phyloP scores from a whole-genome alignment of 2,797 vertebrate genomes.

The Lutjanus argentimaculatus region DNA sequence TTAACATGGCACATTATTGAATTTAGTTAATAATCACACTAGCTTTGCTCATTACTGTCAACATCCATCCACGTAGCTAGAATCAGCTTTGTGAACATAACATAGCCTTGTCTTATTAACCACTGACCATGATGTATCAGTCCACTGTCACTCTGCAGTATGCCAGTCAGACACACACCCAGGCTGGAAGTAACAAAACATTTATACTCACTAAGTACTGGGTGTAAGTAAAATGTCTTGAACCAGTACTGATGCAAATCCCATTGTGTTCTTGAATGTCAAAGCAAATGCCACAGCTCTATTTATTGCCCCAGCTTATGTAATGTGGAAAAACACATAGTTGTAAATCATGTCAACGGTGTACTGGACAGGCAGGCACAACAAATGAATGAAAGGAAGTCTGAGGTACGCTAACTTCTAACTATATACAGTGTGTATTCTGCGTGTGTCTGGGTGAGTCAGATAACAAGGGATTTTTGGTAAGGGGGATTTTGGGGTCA shows the following conservation, averaged over 20 bases:
- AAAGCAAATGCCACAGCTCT: conserved; percentile 64
- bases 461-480: conserved; percentile 33
- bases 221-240: conserved; percentile 11
- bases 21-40: conserved; percentile 3
- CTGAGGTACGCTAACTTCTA: conserved; percentile 27
- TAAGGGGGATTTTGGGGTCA: not conserved
- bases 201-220: conserved; percentile 4
- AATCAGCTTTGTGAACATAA: not conserved
- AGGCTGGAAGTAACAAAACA: not conserved
- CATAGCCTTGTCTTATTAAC: conserved; percentile 14
- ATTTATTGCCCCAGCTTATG: conserved; percentile 61
- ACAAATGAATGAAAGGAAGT: conserved; percentile 64
- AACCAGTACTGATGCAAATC: conserved; percentile 31
- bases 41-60: conserved; percentile 4
- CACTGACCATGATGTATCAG: not conserved
- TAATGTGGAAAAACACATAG: conserved; percentile 51
- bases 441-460: conserved; percentile 28
- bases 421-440: conserved; percentile 31
- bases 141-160: not conserved
- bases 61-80: not conserved
- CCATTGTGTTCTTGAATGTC: conserved; percentile 60
- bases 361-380: conserved; percentile 8
- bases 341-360: conserved; percentile 58
- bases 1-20: not conserved
- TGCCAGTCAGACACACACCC: not conserved